A percentile compares a stretch with the other conserved stretches of the same genome.
These are phyloP conservation scores for Misgurnus mizolepis DNA, from an alignment of 2,113 vertebrate genomes.

Conservation along the genomic window DNA sequence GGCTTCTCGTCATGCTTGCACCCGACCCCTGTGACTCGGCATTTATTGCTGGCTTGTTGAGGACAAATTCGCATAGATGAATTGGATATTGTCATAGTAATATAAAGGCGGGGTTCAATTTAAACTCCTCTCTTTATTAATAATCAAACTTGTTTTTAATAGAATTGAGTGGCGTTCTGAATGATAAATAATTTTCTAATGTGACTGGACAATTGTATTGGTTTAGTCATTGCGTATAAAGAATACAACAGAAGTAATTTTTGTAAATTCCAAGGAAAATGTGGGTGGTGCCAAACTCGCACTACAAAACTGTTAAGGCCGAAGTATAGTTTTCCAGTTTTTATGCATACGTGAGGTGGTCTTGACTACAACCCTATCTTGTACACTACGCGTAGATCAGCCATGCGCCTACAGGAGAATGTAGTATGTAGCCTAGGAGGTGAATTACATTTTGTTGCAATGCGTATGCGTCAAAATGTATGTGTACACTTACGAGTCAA, in stretches of 20 bases:
- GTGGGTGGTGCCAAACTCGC: not conserved
- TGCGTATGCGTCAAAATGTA: too few relatives aligned
- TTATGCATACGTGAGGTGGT: too few relatives aligned
- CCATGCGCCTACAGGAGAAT: too few relatives aligned
- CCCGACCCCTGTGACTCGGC: conserved; percentile 30
- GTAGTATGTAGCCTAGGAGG: too few relatives aligned
- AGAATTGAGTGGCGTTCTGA: not conserved
- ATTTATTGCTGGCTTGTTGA: conserved; percentile 37
- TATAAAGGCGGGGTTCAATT: conserved; percentile 43
- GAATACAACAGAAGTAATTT: not conserved
- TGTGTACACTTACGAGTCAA: too few relatives aligned
- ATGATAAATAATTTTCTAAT: not conserved
- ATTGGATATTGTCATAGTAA: conserved; percentile 49
- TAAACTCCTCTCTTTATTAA: conserved; percentile 9
- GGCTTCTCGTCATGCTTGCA: conserved; percentile 18
- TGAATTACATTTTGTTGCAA: too few relatives aligned
- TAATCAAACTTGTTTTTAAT: conserved; percentile 27
- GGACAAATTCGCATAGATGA: conserved; percentile 38
- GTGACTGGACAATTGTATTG: not conserved
- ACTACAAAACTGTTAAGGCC: not conserved
- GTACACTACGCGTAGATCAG: too few relatives aligned
- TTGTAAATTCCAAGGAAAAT: not conserved
- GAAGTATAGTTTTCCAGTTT: too few relatives aligned
- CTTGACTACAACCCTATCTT: too few relatives aligned
- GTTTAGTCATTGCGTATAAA: not conserved